phyloP scores from a whole-genome alignment of 2,113 vertebrate species.

The pig (Sus scrofa) region DNA sequence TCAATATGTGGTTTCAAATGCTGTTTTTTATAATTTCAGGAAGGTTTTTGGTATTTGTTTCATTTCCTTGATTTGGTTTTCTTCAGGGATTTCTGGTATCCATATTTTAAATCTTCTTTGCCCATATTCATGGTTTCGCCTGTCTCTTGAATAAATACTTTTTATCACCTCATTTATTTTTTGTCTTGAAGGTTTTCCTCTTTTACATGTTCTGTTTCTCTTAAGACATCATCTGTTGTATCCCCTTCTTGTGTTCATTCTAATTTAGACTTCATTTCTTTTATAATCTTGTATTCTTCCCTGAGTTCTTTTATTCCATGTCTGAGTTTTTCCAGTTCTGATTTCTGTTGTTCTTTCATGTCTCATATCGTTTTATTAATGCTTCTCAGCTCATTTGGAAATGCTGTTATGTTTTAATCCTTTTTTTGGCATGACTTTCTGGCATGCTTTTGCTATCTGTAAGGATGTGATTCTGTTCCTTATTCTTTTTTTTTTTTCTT shows the following conservation, averaged over 20 bases:
- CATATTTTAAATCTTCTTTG: neutral
- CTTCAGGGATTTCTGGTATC: neutral
- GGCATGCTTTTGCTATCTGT: slow-evolving; percentile 57
- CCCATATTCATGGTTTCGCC: neutral
- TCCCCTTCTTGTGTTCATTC: neutral
- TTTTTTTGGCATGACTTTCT: slow-evolving; percentile 41
- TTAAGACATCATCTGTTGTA: neutral
- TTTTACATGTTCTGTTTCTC: neutral
- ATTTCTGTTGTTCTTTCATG: slow-evolving; percentile 51
- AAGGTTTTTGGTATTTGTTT: neutral
- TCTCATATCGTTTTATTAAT: slow-evolving; percentile 61
- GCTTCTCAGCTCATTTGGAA: slow-evolving; percentile 48
- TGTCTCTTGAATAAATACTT: neutral
- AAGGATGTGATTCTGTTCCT: slow-evolving; percentile 62
- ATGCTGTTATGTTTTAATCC: slow-evolving; percentile 50
- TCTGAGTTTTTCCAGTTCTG: neutral
- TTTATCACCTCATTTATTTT: slow-evolving; percentile 7
- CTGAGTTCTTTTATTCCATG: neutral
- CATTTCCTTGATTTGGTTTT: neutral
- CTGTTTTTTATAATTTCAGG: neutral
- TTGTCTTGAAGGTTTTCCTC: neutral
- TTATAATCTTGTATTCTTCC: neutral
- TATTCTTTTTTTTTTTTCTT: slow-evolving; percentile 57
- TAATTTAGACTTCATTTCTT: neutral
- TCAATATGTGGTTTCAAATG: neutral